These are phyloP conservation scores for Rhagonycha fulva DNA, from an alignment of 2,888 invertebrate species.

Conservation along the genomic window DNA sequence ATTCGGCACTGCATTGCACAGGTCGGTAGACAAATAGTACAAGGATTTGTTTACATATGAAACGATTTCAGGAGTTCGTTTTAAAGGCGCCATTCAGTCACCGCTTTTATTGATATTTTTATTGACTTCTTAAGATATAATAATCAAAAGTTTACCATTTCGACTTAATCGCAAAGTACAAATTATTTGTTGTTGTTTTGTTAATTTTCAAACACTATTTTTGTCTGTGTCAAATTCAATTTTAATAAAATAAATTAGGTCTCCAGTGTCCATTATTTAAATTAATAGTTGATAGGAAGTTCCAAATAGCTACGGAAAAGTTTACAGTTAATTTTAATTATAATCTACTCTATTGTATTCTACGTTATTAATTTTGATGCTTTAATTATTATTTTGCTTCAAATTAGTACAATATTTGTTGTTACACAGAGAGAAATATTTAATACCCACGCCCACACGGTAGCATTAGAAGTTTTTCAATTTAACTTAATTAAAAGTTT, in stretches of 20 bases:
- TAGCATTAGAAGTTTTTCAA: too few relatives aligned
- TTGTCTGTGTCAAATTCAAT: neutral
- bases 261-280: neutral
- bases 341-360: neutral
- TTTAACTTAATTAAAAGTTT: too few relatives aligned
- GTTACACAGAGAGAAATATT: too few relatives aligned
- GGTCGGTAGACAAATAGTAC: neutral
- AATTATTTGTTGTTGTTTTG: neutral
- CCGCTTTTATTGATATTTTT: neutral
- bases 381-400: too few relatives aligned
- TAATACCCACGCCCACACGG: too few relatives aligned
- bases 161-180: neutral
- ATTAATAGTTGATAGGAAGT: neutral
- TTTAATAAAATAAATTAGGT: neutral
- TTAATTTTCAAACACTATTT: neutral
- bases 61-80: neutral
- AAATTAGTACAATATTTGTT: too few relatives aligned
- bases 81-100: neutral
- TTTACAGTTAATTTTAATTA: neutral
- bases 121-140: neutral
- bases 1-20: neutral
- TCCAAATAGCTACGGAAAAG: neutral
- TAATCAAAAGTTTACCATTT: neutral
- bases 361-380: too few relatives aligned
- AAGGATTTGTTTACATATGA: neutral